A percentile compares a stretch with the other conserved stretches of the same genome.
phyloP scores from a whole-genome alignment of 2,797 vertebrate genomes.

The Erethizon dorsatum region DNA sequence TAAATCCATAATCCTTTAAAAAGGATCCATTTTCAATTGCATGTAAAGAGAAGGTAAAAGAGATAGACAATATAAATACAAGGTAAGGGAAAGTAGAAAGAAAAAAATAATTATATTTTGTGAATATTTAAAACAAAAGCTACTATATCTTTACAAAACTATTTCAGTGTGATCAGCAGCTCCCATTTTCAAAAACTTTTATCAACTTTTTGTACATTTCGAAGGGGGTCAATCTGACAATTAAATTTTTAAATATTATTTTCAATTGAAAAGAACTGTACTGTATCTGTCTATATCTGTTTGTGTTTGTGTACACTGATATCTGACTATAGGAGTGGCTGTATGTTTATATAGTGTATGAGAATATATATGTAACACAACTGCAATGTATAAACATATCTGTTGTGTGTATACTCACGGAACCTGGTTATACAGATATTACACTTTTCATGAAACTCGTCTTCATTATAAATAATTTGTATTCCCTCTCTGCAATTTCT shows the following conservation, averaged over 20 bases:
- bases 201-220: not conserved
- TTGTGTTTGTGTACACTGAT: not conserved
- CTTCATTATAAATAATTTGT: constrained; percentile 72
- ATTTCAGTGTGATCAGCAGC: constrained; percentile 11
- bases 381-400: not conserved
- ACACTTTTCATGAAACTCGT: constrained; percentile 64
- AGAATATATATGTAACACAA: not conserved
- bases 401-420: not conserved
- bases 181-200: constrained; percentile 19
- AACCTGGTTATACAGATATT: not conserved
- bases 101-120: not conserved
- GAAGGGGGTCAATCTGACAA: constrained; percentile 52
- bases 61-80: not conserved
- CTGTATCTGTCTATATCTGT: not conserved
- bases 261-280: constrained; percentile 38
- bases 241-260: constrained; percentile 52
- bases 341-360: not conserved
- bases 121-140: constrained; percentile 5
- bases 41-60: not conserved
- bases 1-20: constrained; percentile 19
- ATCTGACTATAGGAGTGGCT: not conserved
- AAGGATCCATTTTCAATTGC: constrained; percentile 22
- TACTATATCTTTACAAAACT: constrained; percentile 48
- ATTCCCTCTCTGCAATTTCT: constrained; percentile 48
- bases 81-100: not conserved